phyloP scores from a whole-genome alignment of 2,888 invertebrate genomes.

The Cephus sareptanus region DNA sequence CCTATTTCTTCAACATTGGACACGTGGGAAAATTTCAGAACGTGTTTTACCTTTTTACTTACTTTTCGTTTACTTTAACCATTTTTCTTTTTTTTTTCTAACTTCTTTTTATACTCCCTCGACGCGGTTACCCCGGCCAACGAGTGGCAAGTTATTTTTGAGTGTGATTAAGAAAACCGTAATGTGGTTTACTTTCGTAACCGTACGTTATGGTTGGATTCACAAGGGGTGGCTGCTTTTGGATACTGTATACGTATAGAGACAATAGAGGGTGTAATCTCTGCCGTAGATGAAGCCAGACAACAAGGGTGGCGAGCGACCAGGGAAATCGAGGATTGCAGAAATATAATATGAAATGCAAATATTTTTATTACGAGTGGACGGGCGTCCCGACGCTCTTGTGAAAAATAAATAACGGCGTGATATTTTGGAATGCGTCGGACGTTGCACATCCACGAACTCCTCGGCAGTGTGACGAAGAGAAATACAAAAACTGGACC shows the following conservation, averaged over 20 bases:
- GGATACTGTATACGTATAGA: background rate
- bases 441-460: background rate
- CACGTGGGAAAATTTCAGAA: background rate
- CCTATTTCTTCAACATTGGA: background rate
- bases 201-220: background rate
- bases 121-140: background rate
- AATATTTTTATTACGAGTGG: background rate
- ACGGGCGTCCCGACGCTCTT: background rate
- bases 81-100: background rate
- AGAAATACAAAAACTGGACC: background rate
- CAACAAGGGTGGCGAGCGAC: background rate
- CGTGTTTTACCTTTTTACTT: background rate
- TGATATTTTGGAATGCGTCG: background rate
- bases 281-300: background rate
- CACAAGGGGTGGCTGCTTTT: background rate
- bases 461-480: background rate
- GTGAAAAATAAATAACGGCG: background rate
- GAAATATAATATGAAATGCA: background rate
- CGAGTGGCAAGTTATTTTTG: background rate
- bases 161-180: background rate
- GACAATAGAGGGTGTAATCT: background rate
- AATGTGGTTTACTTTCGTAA: background rate
- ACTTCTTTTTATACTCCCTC: background rate
- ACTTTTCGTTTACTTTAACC: background rate
- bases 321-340: background rate